Percentiles rank a stretch among this genome's conserved stretches.
Conservation (phyloP, 2,797 vertebrate genomes). For the Rhynchotus rufescens region DNA sequence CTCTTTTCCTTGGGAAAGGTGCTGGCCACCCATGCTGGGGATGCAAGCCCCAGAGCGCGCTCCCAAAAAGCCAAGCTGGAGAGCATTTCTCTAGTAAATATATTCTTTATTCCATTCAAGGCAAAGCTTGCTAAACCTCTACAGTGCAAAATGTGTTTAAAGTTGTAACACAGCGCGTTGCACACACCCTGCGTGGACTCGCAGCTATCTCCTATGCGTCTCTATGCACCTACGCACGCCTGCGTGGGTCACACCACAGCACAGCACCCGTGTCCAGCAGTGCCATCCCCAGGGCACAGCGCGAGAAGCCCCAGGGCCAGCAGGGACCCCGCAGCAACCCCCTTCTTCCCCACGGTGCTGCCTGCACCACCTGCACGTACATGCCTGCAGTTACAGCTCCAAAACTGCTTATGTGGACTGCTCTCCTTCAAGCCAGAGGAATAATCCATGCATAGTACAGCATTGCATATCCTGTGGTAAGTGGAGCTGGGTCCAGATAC, state of each 20-base stretch:
- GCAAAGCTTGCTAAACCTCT: constrained; percentile 77
- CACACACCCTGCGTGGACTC: background rate
- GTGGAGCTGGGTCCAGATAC: background rate
- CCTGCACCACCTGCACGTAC: background rate
- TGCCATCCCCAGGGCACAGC: accelerated
- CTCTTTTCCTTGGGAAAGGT: too few species aligned
- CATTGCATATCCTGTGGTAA: constrained; percentile 51
- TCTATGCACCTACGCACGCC: background rate
- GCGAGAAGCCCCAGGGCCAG: background rate
- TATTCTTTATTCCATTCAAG: constrained; percentile 80
- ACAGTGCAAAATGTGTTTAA: constrained; percentile 67
- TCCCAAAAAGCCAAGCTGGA: background rate
- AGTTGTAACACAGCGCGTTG: constrained; percentile 14
- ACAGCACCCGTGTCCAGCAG: background rate
- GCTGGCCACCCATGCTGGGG: too few species aligned
- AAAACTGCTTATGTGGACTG: background rate
- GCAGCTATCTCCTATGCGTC: background rate
- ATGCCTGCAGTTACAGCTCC: background rate
- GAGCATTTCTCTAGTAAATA: constrained; percentile 62
- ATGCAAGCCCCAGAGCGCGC: background rate
- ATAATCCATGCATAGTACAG: constrained; percentile 74
- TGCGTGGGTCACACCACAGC: background rate
- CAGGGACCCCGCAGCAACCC: background rate
- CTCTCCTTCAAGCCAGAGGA: constrained; percentile 57
- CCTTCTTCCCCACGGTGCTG: accelerated